phyloP scores from a whole-genome alignment of 1,140 invertebrate species.

The Elymnias hypermnestra region DNA sequence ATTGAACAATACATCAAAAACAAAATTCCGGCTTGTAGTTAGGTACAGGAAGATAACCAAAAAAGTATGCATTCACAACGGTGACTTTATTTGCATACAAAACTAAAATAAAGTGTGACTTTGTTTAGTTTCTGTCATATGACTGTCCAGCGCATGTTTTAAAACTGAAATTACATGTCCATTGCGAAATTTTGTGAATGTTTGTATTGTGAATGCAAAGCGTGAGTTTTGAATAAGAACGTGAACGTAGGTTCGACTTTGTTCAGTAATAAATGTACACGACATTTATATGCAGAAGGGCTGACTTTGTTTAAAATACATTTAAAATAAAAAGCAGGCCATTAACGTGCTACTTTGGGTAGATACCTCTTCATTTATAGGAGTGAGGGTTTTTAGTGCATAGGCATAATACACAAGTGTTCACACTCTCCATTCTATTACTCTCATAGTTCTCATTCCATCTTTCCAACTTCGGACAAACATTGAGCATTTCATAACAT shows the following conservation, averaged over 20 bases:
- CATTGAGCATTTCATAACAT: too few species aligned
- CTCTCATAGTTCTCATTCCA: too few species aligned
- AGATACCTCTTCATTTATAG: too few species aligned
- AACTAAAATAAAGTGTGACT: neutral
- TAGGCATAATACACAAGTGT: too few species aligned
- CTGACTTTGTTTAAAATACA: too few species aligned
- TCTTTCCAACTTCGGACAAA: too few species aligned
- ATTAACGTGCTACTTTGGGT: too few species aligned
- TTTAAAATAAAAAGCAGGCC: too few species aligned
- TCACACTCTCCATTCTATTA: too few species aligned
- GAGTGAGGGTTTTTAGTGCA: too few species aligned
- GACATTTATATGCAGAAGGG: too few species aligned
- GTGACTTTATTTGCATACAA: constrained; percentile 3
- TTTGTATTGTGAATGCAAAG: neutral
- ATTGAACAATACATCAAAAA: too few species aligned
- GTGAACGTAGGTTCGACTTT: neutral
- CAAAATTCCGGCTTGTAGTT: neutral
- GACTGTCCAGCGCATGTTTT: constrained; percentile 4
- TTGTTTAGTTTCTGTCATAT: constrained; percentile 2
- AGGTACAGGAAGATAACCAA: neutral
- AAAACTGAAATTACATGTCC: constrained; percentile 6
- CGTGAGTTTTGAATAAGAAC: neutral
- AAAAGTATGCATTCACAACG: neutral
- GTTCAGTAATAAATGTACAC: neutral
- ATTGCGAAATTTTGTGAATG: neutral